Evolutionary conservation across 1,140 invertebrate genomes (phyloP).

Genomic region (Orius laevigatus): DNA sequence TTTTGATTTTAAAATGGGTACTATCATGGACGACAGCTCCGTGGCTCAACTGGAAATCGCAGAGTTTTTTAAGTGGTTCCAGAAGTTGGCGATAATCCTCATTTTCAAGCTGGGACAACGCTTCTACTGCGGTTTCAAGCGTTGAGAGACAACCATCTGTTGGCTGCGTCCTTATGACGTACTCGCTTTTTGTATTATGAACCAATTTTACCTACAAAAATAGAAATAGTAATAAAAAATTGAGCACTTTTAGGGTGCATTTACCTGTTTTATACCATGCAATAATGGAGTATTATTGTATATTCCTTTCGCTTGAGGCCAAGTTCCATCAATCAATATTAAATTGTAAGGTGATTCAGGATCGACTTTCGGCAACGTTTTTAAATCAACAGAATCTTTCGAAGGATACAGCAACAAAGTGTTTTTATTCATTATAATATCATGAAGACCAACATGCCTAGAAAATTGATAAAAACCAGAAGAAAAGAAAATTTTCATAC

Average conservation of each 20-base stretch:
- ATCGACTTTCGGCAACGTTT: slow-evolving; percentile 25
- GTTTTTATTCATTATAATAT: slow-evolving; percentile 48
- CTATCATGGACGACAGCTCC: slow-evolving; percentile 85
- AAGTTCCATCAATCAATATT: slow-evolving; percentile 81
- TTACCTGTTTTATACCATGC: slow-evolving; percentile 39
- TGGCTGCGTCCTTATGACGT: slow-evolving; percentile 84
- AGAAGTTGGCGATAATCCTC: slow-evolving; percentile 48
- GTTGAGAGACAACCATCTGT: slow-evolving; percentile 82
- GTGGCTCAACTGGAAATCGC: slow-evolving; percentile 69
- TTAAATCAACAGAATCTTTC: slow-evolving; percentile 46
- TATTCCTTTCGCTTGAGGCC: slow-evolving; percentile 81
- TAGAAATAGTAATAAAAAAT: background rate
- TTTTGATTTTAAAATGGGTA: slow-evolving; percentile 74
- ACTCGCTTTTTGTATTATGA: slow-evolving; percentile 54
- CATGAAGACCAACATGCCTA: slow-evolving; percentile 46
- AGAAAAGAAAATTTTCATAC: slow-evolving; percentile 25
- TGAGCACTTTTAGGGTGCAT: background rate
- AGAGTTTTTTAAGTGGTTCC: slow-evolving; percentile 65
- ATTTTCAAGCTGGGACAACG: slow-evolving; percentile 58
- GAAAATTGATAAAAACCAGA: too few species aligned
- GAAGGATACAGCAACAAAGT: slow-evolving; percentile 73
- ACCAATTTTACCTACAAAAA: slow-evolving; percentile 50
- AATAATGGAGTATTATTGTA: slow-evolving; percentile 54
- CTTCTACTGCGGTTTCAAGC: slow-evolving; percentile 72
- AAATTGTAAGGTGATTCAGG: slow-evolving; percentile 46